A percentile compares a stretch with the other conserved stretches of the same genome.
These are phyloP conservation scores for Ephestia elutella DNA, from an alignment of 1,140 invertebrate species.

Conservation along the genomic window DNA sequence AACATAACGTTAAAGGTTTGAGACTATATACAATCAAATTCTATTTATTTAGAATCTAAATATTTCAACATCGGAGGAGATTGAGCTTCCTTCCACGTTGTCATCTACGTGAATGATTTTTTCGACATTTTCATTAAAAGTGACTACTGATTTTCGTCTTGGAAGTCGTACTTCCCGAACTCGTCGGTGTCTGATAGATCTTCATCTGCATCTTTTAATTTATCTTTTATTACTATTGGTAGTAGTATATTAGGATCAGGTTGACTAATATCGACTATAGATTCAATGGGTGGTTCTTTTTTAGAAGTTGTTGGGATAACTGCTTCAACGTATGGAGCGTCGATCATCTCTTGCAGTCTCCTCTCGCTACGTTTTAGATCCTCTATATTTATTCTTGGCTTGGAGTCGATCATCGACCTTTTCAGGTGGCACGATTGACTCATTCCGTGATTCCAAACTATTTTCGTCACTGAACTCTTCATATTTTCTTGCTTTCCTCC, in stretches of 20 bases:
- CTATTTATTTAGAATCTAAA: slow-evolving; percentile 1
- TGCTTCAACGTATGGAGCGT: slow-evolving; percentile 33
- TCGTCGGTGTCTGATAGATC: slow-evolving; percentile 53
- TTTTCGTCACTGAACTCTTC: slow-evolving; percentile 50
- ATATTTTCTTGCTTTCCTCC: slow-evolving; percentile 44
- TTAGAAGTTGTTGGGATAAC: slow-evolving; percentile 20
- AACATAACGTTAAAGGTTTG: not conserved
- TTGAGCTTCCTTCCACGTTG: slow-evolving; percentile 19
- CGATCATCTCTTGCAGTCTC: slow-evolving; percentile 54
- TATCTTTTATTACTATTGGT: slow-evolving; percentile 61
- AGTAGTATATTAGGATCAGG: slow-evolving; percentile 18
- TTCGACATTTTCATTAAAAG: slow-evolving; percentile 67
- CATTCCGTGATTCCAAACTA: slow-evolving; percentile 47
- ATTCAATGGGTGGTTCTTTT: slow-evolving; percentile 17
- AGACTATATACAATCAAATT: not conserved
- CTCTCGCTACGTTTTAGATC: slow-evolving; percentile 54
- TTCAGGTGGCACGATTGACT: slow-evolving; percentile 23
- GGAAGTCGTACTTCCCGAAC: slow-evolving; percentile 50
- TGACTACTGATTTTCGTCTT: slow-evolving; percentile 62
- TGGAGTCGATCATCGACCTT: slow-evolving; percentile 33
- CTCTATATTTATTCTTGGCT: slow-evolving; percentile 49
- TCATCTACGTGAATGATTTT: slow-evolving; percentile 68
- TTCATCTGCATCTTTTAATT: slow-evolving; percentile 50
- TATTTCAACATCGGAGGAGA: not conserved
- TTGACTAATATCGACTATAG: slow-evolving; percentile 26